These are phyloP conservation scores for Clarias platycephalus DNA, from an alignment of 2,797 vertebrate species.

Conservation along the genomic window DNA sequence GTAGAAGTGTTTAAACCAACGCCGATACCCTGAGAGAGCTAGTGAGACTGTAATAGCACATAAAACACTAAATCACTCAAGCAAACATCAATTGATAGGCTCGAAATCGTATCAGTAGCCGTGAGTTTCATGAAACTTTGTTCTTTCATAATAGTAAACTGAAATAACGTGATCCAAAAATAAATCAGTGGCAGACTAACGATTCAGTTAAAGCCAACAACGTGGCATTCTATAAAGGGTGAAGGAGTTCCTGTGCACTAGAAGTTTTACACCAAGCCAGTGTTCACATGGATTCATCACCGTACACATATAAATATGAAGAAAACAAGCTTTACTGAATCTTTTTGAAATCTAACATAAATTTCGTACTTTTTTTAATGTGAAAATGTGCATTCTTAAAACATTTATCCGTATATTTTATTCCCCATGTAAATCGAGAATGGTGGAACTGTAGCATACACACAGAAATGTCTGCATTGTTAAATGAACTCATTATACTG, in stretches of 20 bases:
- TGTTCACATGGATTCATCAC: neutral
- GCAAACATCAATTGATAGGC: neutral
- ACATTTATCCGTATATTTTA: neutral
- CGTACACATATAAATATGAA: neutral
- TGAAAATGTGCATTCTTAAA: neutral
- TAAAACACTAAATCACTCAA: neutral
- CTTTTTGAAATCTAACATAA: neutral
- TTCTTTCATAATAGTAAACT: neutral
- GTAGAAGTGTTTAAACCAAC: neutral
- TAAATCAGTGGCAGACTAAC: neutral
- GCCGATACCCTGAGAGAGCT: neutral
- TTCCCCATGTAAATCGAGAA: neutral
- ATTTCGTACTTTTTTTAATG: neutral
- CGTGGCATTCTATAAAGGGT: neutral
- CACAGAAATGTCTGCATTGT: neutral
- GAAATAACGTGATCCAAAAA: neutral
- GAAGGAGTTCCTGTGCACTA: neutral
- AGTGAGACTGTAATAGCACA: neutral
- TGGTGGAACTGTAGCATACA: neutral
- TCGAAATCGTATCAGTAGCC: neutral
- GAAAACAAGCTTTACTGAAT: neutral
- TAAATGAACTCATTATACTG: neutral
- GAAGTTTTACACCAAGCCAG: neutral
- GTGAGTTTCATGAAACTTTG: neutral
- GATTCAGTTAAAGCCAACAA: neutral